Evolutionary conservation across 2,113 vertebrate genomes (phyloP), one percentile per base, ranked within the genome.

Genomic region (Cephalopholis sonnerati): DNA sequence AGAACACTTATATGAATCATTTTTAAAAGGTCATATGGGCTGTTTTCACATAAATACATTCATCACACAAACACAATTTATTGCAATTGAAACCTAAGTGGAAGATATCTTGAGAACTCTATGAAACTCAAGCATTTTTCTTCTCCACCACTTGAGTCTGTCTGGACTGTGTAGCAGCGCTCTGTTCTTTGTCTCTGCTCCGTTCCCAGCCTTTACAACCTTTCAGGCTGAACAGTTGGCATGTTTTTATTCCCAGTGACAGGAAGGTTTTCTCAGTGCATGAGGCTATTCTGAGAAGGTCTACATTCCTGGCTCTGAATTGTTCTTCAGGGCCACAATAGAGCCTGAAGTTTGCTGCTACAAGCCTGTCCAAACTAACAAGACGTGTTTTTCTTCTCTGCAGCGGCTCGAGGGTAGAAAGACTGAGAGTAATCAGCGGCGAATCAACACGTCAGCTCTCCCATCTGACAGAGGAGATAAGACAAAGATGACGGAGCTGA

Each of bases 341-440:
- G 55, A 66, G 22, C 25, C 79, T 51, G 41, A 74, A 36, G 46
- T 71, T 59, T 68, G 32, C 79, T 74, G 62, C 69, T 11, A 59
- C 25, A 13, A 24, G 36, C 54, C 2, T 65, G 51, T 78, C 13
- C 74, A 73, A 78, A 73, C 74, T 68, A 83, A 83, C 54, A 27
- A 32, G 46, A 54, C 2, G 32, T 25, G 74, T 71, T 85, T 25
- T 57, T 80, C 66, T 41, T 75, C 11, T 15, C 25, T 7, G 20
- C 15, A 10, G 41, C 6, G 8, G 10, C 48, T 69, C 48, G 1
- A 46, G 7, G 18, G 20, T 4, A 1, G 1, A 36, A 74, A 22
- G 8, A 0, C 27, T 18, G 72, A 48, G 41, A 61, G 55, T 4
- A 4, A 44, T 57, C 25, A 29, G 11, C 10, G n/a, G 48, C 20